A percentile compares a stretch with the other conserved stretches of the same genome.
phyloP scores from a whole-genome alignment of 53 echinoderm and acorn worm genomes.

The Echinometra lucunter region DNA sequence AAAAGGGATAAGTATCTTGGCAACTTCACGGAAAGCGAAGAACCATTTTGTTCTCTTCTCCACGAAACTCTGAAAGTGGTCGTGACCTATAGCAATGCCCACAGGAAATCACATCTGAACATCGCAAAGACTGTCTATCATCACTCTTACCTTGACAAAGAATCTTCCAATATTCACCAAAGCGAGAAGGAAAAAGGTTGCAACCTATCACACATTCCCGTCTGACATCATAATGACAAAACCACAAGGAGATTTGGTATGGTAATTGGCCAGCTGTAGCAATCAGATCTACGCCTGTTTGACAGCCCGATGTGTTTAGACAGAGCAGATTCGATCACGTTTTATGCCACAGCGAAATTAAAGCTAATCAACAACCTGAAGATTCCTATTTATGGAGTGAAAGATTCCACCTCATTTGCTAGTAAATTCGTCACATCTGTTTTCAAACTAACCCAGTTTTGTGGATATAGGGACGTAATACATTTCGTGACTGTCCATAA shows the following conservation, averaged over 20 bases:
- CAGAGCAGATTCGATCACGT: slow-evolving; percentile 5
- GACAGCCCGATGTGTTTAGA: slow-evolving; percentile 17
- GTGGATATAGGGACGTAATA: background rate
- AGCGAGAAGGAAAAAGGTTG: background rate
- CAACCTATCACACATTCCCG: background rate
- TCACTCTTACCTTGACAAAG: background rate
- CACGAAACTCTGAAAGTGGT: background rate
- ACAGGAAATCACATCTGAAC: background rate
- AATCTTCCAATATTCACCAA: background rate
- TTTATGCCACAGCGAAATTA: slow-evolving; percentile 7
- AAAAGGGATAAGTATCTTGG: background rate
- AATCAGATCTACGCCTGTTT: slow-evolving; percentile 19
- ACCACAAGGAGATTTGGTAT: slow-evolving; percentile 41
- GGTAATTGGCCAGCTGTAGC: slow-evolving; percentile 38
- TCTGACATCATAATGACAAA: slow-evolving; percentile 44
- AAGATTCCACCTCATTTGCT: background rate
- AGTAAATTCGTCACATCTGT: background rate
- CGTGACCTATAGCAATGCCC: background rate
- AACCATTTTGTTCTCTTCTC: background rate
- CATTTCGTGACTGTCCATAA: background rate
- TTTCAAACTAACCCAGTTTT: background rate
- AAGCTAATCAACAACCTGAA: slow-evolving; percentile 24
- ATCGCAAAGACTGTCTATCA: background rate
- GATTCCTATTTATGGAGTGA: background rate
- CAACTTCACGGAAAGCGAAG: background rate